phyloP scores from a whole-genome alignment of 1,140 invertebrate species.

The Calliphora vicina region DNA sequence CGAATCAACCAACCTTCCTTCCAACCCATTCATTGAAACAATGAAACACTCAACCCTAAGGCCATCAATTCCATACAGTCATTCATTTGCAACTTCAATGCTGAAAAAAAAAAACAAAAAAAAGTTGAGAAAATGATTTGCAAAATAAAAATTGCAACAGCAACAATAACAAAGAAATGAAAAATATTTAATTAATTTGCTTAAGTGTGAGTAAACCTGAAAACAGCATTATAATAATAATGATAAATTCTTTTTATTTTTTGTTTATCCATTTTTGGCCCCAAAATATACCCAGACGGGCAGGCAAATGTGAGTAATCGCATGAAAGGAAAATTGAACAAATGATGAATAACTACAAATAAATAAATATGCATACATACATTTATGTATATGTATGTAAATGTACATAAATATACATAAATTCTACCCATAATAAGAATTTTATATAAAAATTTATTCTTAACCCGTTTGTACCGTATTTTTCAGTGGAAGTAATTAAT shows the following conservation, averaged over 20 bases:
- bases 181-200: conserved; percentile 23
- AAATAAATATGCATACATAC: too few species aligned
- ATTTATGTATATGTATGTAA: too few species aligned
- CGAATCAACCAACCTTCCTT: too few species aligned
- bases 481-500: too few species aligned
- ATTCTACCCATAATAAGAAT: too few species aligned
- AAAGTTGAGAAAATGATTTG: neutral
- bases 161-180: neutral
- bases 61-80: neutral
- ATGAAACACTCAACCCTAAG: conserved; percentile 8
- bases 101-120: neutral
- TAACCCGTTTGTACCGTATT: too few species aligned
- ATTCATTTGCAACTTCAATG: neutral
- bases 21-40: neutral
- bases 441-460: too few species aligned
- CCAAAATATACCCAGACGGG: neutral
- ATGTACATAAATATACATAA: too few species aligned
- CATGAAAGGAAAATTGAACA: neutral
- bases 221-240: neutral
- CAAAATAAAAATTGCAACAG: neutral
- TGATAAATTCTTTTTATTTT: too few species aligned
- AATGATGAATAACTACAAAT: neutral
- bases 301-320: neutral
- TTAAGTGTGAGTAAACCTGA: conserved; percentile 28
- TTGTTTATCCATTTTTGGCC: neutral